phyloP scores from a whole-genome alignment of 2,113 vertebrate species.

The chimpanzee (Pan troglodytes) region NHGRI_mPanTro3-v2.1_pri NC_072418.2:26536501-26537000 shows the following conservation, averaged over 20 bases:
- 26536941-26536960: background rate
- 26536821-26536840: background rate
- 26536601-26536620: background rate
- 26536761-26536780: background rate
- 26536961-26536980: background rate
- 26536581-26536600: background rate
- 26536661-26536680: background rate
- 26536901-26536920: background rate
- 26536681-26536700: background rate
- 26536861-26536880: background rate
- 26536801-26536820: background rate
- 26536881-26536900: background rate
- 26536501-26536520: background rate
- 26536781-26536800: background rate
- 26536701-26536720: slow-evolving; percentile 20
- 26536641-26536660: slow-evolving; percentile 20
- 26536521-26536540: background rate
- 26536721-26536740: background rate
- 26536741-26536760: background rate
- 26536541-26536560: background rate
- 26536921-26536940: background rate
- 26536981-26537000: background rate
- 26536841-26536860: background rate
- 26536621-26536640: background rate
- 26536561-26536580: background rate